A percentile compares a stretch with the other conserved stretches of the same genome.
Evolutionary conservation across 2,888 invertebrate species (phyloP).

Genomic region (Exocentrus adspersus): DNA sequence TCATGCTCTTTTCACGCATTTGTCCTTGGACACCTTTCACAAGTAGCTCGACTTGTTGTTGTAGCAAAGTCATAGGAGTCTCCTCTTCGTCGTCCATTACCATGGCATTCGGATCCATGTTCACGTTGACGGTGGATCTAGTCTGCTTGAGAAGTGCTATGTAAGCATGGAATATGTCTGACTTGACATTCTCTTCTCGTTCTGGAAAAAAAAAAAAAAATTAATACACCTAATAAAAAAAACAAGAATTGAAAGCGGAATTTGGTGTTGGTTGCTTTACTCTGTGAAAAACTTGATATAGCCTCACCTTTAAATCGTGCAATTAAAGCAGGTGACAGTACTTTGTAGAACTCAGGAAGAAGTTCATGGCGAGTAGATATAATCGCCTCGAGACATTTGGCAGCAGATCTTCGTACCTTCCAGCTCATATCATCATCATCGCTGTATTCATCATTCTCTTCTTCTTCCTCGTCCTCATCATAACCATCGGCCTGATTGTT

Average conservation of each 20-base stretch:
- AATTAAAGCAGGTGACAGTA: constrained; percentile 91
- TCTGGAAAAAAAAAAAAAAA: constrained; percentile 75
- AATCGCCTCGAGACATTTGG: constrained; percentile 96
- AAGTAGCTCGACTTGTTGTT: constrained; percentile 76
- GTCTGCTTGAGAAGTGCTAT: constrained; percentile 93
- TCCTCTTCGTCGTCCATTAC: constrained; percentile 68
- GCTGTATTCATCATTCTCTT: constrained; percentile 94
- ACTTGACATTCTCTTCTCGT: constrained; percentile 98
- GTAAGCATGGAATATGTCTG: constrained; percentile 97
- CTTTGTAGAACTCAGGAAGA: constrained; percentile 86
- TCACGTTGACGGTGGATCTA: constrained; percentile 73
- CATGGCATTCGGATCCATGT: constrained; percentile 75
- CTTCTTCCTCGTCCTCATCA: constrained; percentile 75
- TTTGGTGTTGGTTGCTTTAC: no score
- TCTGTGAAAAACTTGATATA: no score
- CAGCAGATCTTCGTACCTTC: constrained; percentile 96
- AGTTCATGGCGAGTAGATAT: constrained; percentile 93
- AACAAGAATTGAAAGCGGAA: no score
- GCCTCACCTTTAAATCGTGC: constrained; percentile 85
- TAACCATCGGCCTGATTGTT: constrained; percentile 73
- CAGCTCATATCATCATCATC: constrained; percentile 99
- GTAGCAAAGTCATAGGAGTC: constrained; percentile 71
- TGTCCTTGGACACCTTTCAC: constrained; percentile 91
- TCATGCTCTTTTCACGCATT: constrained; percentile 85
- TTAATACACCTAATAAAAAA: no score